Percentiles rank a stretch among this genome's conserved stretches.
phyloP scores from a whole-genome alignment of 2,797 vertebrate species.

The Labroides dimidiatus region DNA sequence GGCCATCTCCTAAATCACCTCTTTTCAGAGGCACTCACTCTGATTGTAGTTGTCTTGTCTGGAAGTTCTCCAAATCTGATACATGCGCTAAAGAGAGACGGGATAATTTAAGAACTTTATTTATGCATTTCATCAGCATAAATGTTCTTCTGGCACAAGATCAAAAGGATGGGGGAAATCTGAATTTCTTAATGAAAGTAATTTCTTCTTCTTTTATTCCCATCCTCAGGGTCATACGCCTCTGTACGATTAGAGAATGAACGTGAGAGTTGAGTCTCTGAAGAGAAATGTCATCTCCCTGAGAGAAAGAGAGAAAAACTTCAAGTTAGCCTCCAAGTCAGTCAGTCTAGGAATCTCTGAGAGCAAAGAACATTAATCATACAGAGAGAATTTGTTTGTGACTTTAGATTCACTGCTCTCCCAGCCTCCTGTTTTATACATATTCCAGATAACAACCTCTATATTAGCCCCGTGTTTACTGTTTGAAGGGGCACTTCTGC shows the following conservation, averaged over 20 bases:
- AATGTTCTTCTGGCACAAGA: constrained; percentile 88
- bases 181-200: constrained; percentile 90
- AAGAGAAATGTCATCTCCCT: constrained; percentile 72
- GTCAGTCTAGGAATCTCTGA: constrained; percentile 83
- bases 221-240: constrained; percentile 86
- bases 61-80: constrained; percentile 85
- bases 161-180: constrained; percentile 86
- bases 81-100: constrained; percentile 78
- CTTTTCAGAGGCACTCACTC: constrained; percentile 80
- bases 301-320: constrained; percentile 64
- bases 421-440: constrained; percentile 1
- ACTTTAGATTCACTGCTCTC: constrained; percentile 15
- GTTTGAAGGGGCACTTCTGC: neutral
- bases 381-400: constrained; percentile 43
- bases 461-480: neutral
- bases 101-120: constrained; percentile 88
- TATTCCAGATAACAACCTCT: too few species aligned
- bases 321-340: constrained; percentile 70
- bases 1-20: constrained; percentile 79
- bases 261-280: constrained; percentile 79
- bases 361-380: constrained; percentile 46
- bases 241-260: constrained; percentile 83
- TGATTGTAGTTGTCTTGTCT: constrained; percentile 85
- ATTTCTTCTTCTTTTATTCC: constrained; percentile 88
- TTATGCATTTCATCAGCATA: constrained; percentile 90